Evolutionary conservation across 2,797 vertebrate species (phyloP), one percentile per base, ranked within the genome.

Genomic region (Syngnathus acus): DNA sequence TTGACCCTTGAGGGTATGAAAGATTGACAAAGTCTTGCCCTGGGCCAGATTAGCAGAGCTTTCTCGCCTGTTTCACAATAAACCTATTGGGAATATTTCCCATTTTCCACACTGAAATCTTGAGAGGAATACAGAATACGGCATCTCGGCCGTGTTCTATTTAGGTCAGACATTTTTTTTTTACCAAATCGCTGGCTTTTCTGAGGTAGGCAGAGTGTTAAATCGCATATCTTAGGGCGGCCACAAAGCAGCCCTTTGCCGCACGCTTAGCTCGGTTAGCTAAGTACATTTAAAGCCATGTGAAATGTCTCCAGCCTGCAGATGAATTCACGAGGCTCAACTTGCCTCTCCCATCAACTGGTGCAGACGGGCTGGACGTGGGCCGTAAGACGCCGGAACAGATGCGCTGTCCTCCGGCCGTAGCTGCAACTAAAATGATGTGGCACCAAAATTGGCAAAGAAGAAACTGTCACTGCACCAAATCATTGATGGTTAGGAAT

Each of bases 351-450:
- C 47, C 72, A 74, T 70, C 78, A 81, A 79, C 74, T 68, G 51
- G n/a, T 38, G 70, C 71, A 78, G 72, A 67, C 53, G 62, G 63
- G 68, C 59, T 76, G 32, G 32, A 32, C 32, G 69, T 69, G 78
- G 78, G 60, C 72, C 23, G 9, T 72, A 74, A 85, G 70, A 79
- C 78, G 72, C 68, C 72, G 70, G 72, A 72, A 85, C 69, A 72
- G 66, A 79, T 78, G 70, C 65, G 66, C 61, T 77, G 66, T 72
- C 74, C 66, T 76, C 57, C 19, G 79, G 75, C 67, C 54, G 63
- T 68, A 67, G 77, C 37, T 32, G 32, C 48, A 65, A 75, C 68
- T 66, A 73, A 76, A 81, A 78, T 26, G 6, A 42, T 45, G 21
- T 45, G 42, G 26, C 42, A 43, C n/a, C 3, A 14, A 62, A 17